phyloP scores from a whole-genome alignment of 2,797 vertebrate genomes.

The Iguana delicatissima region DNA sequence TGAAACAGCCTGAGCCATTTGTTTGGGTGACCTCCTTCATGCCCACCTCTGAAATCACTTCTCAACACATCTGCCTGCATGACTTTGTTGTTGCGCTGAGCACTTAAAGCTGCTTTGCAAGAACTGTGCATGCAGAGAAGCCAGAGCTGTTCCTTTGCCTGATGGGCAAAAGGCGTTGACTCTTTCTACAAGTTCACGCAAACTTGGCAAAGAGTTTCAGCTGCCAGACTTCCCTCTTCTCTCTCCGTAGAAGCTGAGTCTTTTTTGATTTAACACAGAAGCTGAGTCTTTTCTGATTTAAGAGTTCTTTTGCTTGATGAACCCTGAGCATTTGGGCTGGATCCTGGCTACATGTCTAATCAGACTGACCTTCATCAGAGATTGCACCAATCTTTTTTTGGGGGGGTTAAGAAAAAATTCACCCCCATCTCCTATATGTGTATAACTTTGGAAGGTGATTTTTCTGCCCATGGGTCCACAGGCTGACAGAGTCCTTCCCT shows the following conservation, averaged over 20 bases:
- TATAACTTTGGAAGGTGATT: background rate
- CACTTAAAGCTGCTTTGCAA: background rate
- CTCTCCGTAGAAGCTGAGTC: background rate
- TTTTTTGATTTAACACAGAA: background rate
- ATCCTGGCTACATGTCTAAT: background rate
- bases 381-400: no score
- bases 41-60: background rate
- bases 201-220: background rate
- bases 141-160: no score
- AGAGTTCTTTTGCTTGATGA: background rate
- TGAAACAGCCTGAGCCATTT: background rate
- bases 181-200: background rate
- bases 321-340: background rate
- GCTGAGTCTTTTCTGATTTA: background rate
- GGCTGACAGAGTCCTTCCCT: background rate
- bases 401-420: background rate
- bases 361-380: background rate
- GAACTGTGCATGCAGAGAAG: background rate
- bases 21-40: background rate
- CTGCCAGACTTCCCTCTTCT: background rate
- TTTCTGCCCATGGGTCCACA: background rate
- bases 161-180: background rate
- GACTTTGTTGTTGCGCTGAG: background rate
- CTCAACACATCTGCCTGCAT: background rate
- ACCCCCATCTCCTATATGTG: no score